A percentile compares a stretch with the other conserved stretches of the same genome.
Conservation (phyloP, 1,140 invertebrate species). For the Gonatopus flavifemur region DNA sequence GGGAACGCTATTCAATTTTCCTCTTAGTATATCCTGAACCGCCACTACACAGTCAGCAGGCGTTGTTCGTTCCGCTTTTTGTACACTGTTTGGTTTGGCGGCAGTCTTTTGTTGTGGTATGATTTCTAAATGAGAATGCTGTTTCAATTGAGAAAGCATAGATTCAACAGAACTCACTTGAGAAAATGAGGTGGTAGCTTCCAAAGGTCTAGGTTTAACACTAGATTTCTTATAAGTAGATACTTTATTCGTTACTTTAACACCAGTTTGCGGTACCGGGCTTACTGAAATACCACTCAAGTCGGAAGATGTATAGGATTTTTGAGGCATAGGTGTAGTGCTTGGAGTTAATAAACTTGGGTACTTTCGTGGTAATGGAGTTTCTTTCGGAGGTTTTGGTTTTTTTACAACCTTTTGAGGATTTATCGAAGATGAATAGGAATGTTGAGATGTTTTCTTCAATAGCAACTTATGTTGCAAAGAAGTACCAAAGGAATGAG, state of each 20-base stretch:
- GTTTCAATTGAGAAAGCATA: slow-evolving; percentile 62
- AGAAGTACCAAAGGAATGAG: slow-evolving; percentile 28
- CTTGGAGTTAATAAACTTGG: slow-evolving; percentile 19
- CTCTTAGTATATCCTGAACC: slow-evolving; percentile 39
- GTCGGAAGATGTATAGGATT: slow-evolving; percentile 33
- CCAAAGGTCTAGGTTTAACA: slow-evolving; percentile 21
- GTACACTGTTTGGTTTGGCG: slow-evolving; percentile 15
- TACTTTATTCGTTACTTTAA: slow-evolving; percentile 15
- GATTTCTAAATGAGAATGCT: slow-evolving; percentile 67
- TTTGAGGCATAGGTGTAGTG: slow-evolving; percentile 16
- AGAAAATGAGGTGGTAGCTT: slow-evolving; percentile 6
- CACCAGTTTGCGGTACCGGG: slow-evolving; percentile 15
- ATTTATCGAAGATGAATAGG: slow-evolving; percentile 9
- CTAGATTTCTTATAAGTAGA: slow-evolving; percentile 27
- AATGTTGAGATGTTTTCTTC: slow-evolving; percentile 43
- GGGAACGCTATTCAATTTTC: slow-evolving; percentile 14
- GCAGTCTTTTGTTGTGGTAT: slow-evolving; percentile 50
- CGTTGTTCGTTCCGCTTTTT: slow-evolving; percentile 22
- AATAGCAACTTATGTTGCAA: slow-evolving; percentile 48
- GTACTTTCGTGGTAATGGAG: slow-evolving; percentile 23
- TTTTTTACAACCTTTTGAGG: slow-evolving; percentile 29
- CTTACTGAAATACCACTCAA: slow-evolving; percentile 42
- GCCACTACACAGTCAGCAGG: slow-evolving; percentile 28
- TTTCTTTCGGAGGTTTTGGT: slow-evolving; percentile 16
- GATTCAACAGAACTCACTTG: slow-evolving; percentile 28